Conservation (phyloP, 2,888 invertebrate species). For the Carcina quercana region DNA sequence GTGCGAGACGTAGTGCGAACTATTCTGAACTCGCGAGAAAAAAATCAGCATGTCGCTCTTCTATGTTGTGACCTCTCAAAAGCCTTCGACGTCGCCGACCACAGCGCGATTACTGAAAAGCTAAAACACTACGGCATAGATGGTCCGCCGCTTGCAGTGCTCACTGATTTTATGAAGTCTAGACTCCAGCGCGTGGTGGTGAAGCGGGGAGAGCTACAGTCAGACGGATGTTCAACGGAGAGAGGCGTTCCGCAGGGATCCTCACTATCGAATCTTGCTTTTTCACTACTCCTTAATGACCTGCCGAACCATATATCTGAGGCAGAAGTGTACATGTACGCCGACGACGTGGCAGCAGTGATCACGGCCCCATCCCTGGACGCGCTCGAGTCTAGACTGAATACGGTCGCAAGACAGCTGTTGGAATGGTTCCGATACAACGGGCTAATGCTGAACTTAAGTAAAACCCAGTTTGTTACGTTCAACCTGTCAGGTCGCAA, state of each 20-base stretch:
- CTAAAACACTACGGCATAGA: neutral
- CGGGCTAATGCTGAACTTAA: neutral
- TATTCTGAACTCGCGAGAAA: neutral
- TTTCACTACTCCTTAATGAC: no score
- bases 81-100: neutral
- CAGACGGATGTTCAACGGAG: no score
- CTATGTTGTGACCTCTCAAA: neutral
- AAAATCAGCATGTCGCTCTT: neutral
- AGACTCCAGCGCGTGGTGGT: no score
- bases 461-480: neutral
- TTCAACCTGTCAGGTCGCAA: no score
- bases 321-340: no score
- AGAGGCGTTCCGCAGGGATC: no score
- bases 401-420: neutral
- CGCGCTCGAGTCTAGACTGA: neutral
- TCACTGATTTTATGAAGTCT: no score
- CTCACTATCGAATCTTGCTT: no score
- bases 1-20: neutral
- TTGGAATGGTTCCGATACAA: no score
- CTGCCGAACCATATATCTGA: no score
- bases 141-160: neutral
- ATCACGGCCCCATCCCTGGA: neutral
- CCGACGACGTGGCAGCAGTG: neutral
- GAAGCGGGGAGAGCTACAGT: no score
- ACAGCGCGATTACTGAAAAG: no score